phyloP scores from a whole-genome alignment of 2,113 vertebrate genomes.

The Cyrtonyx montezumae region DNA sequence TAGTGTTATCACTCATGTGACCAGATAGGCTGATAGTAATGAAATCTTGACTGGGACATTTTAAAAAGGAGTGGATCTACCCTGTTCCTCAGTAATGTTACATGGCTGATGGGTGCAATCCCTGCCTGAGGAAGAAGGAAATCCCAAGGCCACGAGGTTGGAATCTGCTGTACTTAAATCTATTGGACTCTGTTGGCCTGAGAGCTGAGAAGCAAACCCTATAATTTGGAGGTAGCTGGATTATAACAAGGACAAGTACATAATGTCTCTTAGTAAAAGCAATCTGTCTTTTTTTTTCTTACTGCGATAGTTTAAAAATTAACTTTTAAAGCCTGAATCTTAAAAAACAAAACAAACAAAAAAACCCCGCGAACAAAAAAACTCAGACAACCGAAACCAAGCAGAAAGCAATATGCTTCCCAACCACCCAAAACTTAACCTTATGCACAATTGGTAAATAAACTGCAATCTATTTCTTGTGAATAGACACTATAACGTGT shows the following conservation, averaged over 20 bases:
- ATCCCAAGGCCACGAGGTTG: fast-evolving
- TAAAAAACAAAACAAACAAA: neutral
- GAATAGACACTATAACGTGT: too few relatives aligned
- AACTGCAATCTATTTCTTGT: neutral
- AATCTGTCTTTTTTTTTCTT: neutral
- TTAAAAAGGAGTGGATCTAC: neutral
- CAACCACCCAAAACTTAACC: neutral
- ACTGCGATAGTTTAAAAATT: neutral
- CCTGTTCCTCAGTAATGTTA: neutral
- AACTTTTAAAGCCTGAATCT: neutral
- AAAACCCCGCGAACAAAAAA: neutral
- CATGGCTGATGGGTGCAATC: neutral
- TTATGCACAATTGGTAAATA: neutral
- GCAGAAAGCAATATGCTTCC: neutral
- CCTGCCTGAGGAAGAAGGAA: neutral
- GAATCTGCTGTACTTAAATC: neutral
- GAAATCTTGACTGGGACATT: neutral
- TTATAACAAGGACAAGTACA: neutral
- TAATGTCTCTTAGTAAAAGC: neutral
- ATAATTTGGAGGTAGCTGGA: neutral
- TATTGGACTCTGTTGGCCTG: neutral
- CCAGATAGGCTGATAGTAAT: neutral
- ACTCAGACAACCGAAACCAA: neutral
- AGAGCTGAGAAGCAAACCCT: neutral
- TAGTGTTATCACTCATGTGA: fast-evolving